phyloP scores from a whole-genome alignment of 2,113 vertebrate genomes.

The Chitala chitala region DNA sequence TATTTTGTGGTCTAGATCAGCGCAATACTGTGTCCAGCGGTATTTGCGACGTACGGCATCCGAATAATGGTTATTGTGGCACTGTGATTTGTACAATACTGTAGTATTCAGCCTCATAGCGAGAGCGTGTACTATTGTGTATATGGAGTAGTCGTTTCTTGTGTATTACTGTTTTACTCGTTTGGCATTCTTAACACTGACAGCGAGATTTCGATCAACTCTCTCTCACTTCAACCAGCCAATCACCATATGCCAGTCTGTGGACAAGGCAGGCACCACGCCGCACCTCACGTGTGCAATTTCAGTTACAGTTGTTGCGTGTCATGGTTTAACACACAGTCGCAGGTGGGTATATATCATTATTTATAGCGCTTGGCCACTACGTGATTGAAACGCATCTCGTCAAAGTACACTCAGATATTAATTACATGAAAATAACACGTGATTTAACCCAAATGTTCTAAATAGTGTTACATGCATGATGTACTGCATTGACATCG shows the following conservation, averaged over 20 bases:
- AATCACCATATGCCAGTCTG: constrained; percentile 26
- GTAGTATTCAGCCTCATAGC: background rate
- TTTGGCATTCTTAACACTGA: constrained; percentile 44
- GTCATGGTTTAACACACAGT: no score
- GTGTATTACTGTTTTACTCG: constrained; percentile 31
- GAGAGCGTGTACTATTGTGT: background rate
- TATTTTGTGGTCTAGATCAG: background rate
- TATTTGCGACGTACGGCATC: background rate
- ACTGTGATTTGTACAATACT: background rate
- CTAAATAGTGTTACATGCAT: no score
- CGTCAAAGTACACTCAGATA: background rate
- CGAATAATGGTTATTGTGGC: background rate
- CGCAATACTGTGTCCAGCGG: background rate
- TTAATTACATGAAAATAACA: background rate
- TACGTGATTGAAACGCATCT: background rate
- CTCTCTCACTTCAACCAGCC: constrained; percentile 47
- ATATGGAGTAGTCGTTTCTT: background rate
- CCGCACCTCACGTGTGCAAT: background rate
- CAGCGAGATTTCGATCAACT: constrained; percentile 35
- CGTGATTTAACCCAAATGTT: background rate
- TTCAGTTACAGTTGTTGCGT: background rate
- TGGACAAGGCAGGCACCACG: background rate
- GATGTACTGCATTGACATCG: no score
- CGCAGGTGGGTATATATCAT: no score
- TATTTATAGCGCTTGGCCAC: no score